Evolutionary conservation across 2,113 vertebrate species (phyloP).

Genomic region (Hippocampus abdominalis): DNA sequence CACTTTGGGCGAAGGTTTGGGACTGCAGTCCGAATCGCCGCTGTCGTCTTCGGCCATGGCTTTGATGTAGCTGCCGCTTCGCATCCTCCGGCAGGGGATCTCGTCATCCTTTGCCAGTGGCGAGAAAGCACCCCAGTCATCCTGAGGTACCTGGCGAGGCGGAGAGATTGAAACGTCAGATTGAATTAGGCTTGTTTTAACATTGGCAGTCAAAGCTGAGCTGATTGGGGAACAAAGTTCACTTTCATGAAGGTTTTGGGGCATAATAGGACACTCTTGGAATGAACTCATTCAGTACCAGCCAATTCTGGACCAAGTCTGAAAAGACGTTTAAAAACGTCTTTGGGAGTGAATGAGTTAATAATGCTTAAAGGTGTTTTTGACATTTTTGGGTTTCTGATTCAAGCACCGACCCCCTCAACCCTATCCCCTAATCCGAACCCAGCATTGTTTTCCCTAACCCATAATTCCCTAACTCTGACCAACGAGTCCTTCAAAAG

Average conservation of each 20-base stretch:
- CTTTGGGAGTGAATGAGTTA: no score
- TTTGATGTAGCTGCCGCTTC: slow-evolving; percentile 96
- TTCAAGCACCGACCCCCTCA: background rate
- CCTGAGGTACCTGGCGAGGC: slow-evolving; percentile 84
- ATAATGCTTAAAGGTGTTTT: background rate
- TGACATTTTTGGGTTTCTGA: background rate
- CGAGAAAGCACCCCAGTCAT: slow-evolving; percentile 86
- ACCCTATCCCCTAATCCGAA: no score
- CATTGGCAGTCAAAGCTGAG: background rate
- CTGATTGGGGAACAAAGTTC: background rate
- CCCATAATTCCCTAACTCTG: background rate
- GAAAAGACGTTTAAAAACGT: no score
- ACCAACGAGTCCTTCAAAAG: background rate
- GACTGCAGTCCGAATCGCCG: slow-evolving; percentile 88
- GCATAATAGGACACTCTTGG: background rate
- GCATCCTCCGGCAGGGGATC: slow-evolving; percentile 93
- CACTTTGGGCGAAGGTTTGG: slow-evolving; percentile 89
- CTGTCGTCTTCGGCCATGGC: slow-evolving; percentile 96
- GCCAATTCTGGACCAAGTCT: no score
- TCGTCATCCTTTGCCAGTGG: slow-evolving; percentile 83
- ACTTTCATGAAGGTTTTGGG: background rate
- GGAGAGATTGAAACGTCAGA: background rate
- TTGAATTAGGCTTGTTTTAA: no score
- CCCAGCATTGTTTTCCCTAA: no score
- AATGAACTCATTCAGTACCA: no score